Evolutionary conservation across 2,113 vertebrate species (phyloP), one percentile per base, ranked within the genome.

Genomic region (Procavia capensis): DNA sequence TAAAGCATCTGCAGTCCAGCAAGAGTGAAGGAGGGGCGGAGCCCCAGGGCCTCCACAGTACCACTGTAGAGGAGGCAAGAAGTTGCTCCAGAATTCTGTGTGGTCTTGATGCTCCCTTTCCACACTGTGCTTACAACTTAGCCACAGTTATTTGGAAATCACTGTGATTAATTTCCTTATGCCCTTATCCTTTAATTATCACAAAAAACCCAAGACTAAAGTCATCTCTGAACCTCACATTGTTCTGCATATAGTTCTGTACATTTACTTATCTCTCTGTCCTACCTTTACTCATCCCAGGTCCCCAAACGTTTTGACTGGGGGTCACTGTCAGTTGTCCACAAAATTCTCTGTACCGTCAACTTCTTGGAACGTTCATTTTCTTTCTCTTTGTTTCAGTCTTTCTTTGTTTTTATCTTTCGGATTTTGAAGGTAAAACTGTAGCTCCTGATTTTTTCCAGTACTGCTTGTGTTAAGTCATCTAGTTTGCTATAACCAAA

Each of bases 321-420:
- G 47, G 68, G 63, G 74, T 76, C n/a, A 34, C 39, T 68, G 50
- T 85, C 34, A 47, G 5, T 85, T n/a, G 74, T 66, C 41, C 89
- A 68, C 59, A n/a, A 76, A 86, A 76, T 74, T 3, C 8, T 8
- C 14, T 66, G 0, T 68, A 41, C 82, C 24, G 9, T 61, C 4
- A 87, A 0, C 2, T 2, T 70, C 47, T 68, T 79, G 8, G 7
- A 87, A 87, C 54, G 11, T 45, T 78, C 50, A 78, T 79, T 74
- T 64, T 31, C 34, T 64, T 81, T 80, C 1, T 74, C 17, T 20
- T 27, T 63, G 5, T 86, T 81, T 29, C 41, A 59, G 22, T 80
- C 75, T 81, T 92, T 70, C 16, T 68, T 86, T 70, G n/a, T 96
- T 82, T 63, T 17, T 82, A 10, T 25, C 36, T 80, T 85, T 81